Percentiles rank a stretch among this genome's conserved stretches.
phyloP scores from a whole-genome alignment of 1,140 invertebrate genomes.

The Ditylenchus dipsaci region DNA sequence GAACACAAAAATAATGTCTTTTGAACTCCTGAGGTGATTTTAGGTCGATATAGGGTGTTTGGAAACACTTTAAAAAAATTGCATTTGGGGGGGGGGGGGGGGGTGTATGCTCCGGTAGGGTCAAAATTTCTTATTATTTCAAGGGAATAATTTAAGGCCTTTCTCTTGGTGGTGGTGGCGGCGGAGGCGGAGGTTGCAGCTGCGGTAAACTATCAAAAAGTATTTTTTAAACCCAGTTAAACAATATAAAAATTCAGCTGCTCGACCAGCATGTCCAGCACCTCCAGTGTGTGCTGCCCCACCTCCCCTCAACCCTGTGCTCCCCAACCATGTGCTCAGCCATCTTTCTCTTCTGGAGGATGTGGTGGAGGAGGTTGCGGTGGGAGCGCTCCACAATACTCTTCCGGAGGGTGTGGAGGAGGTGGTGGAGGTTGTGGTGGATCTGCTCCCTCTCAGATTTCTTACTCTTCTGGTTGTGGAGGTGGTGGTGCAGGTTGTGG shows the following conservation, averaged over 20 bases:
- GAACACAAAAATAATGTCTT: too few species aligned
- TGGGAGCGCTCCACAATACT: not conserved
- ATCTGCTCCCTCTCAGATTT: too few species aligned
- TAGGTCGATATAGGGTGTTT: too few species aligned
- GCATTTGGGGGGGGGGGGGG: too few species aligned
- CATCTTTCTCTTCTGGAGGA: not conserved
- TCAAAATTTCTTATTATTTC: too few species aligned
- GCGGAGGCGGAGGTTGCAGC: not conserved
- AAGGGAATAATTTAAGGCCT: too few species aligned
- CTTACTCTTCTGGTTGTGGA: too few species aligned
- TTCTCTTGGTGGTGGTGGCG: not conserved
- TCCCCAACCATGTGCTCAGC: not conserved
- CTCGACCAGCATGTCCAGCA: not conserved
- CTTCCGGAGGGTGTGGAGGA: not conserved
- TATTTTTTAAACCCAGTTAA: not conserved
- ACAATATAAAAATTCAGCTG: not conserved
- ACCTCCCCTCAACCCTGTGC: not conserved
- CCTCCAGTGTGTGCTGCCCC: conserved; percentile 1
- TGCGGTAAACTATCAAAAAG: not conserved
- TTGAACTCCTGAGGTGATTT: too few species aligned
- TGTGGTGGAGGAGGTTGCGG: not conserved
- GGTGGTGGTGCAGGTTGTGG: not conserved
- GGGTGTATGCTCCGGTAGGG: too few species aligned
- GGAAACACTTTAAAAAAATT: too few species aligned
- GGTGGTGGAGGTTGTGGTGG: not conserved